These are phyloP conservation scores for Pseudococcus longispinus DNA, from an alignment of 2,888 invertebrate species.

Conservation along the genomic window DNA sequence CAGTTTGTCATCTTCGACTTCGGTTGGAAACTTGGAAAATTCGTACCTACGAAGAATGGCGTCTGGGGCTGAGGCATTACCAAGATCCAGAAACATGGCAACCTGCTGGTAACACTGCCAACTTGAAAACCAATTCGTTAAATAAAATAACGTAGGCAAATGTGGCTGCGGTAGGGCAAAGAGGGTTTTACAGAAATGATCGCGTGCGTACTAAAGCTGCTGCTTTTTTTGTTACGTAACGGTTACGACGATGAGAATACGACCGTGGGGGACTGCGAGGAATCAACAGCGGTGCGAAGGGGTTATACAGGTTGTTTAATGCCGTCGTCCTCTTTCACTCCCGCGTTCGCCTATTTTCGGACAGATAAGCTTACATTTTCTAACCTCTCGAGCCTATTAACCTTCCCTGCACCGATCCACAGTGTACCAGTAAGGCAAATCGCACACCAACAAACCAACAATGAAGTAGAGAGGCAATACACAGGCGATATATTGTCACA, in stretches of 20 bases:
- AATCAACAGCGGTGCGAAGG: background rate
- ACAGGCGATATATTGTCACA: constrained; percentile 44
- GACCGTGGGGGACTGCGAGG: background rate
- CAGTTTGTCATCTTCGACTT: background rate
- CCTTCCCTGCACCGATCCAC: constrained; percentile 18
- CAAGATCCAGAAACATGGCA: background rate
- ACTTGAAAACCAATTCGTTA: constrained; percentile 36
- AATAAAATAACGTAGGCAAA: constrained; percentile 27
- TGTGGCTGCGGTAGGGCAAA: background rate
- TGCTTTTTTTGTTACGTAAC: constrained; percentile 40
- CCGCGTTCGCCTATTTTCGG: constrained; percentile 33
- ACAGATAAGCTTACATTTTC: constrained; percentile 32
- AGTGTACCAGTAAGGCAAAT: background rate
- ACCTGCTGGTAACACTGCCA: constrained; percentile 25
- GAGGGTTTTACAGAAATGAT: background rate
- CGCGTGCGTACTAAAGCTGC: constrained; percentile 31
- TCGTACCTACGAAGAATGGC: background rate
- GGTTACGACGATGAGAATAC: background rate
- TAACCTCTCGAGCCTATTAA: constrained; percentile 42
- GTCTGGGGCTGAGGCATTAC: background rate
- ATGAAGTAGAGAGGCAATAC: background rate
- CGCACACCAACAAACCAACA: constrained; percentile 39
- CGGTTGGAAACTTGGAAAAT: background rate
- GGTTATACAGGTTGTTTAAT: constrained; percentile 39
- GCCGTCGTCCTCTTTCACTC: constrained; percentile 29